phyloP scores from a whole-genome alignment of 2,888 invertebrate genomes.

The Lepeophtheirus nordmannii region DNA sequence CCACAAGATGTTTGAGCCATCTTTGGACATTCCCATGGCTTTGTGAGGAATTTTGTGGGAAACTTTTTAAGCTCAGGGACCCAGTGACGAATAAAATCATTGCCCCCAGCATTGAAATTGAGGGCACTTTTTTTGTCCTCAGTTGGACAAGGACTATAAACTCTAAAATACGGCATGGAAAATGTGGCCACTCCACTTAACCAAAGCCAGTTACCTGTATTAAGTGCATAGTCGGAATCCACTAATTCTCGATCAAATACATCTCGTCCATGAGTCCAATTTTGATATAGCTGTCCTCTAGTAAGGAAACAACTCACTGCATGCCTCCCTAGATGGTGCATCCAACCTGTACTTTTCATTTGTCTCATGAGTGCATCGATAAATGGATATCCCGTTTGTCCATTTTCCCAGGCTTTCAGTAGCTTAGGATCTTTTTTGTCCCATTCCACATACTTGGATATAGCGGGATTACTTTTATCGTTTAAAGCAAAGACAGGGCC shows the following conservation, averaged over 20 bases:
- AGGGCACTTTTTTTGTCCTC: slow-evolving; percentile 52
- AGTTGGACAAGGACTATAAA: slow-evolving; percentile 37
- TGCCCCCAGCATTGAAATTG: slow-evolving; percentile 51
- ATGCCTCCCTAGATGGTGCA: slow-evolving; percentile 53
- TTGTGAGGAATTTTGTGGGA: slow-evolving; percentile 49
- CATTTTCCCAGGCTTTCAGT: background rate
- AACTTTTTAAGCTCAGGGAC: slow-evolving; percentile 45
- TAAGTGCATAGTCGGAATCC: slow-evolving; percentile 59
- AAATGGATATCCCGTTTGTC: slow-evolving; percentile 50
- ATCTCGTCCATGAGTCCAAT: too few species aligned
- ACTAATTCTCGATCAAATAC: too few species aligned
- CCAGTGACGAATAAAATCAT: slow-evolving; percentile 41
- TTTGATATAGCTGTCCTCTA: slow-evolving; percentile 34
- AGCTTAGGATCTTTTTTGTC: too few species aligned
- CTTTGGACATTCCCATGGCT: slow-evolving; percentile 53
- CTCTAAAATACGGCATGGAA: background rate
- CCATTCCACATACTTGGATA: too few species aligned
- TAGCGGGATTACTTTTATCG: too few species aligned
- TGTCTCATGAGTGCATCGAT: slow-evolving; percentile 60
- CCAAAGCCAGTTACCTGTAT: slow-evolving; percentile 40
- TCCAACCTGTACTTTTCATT: slow-evolving; percentile 50
- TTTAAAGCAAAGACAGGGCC: too few species aligned
- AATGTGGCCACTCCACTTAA: background rate
- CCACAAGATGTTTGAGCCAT: slow-evolving; percentile 46
- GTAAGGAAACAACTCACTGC: slow-evolving; percentile 54